Evolutionary conservation across 53 echinoderm and acorn worm genomes (phyloP).

Genomic region (Hippasteria phrygiana): DNA sequence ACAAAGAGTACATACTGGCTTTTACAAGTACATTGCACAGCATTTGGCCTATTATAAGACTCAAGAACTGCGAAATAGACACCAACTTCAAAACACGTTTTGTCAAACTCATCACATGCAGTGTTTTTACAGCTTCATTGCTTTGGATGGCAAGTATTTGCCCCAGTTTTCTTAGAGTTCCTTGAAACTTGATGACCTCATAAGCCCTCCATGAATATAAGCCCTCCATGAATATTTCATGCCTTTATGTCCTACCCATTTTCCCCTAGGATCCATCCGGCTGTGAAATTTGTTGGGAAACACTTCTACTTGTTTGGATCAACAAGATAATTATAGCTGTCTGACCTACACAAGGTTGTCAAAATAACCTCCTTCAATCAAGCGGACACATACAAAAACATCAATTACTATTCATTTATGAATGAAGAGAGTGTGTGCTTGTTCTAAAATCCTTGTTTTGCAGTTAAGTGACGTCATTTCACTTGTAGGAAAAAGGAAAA

Average conservation of each 20-base stretch:
- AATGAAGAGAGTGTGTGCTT: not conserved
- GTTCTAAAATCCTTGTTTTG: not conserved
- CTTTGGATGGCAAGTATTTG: not conserved
- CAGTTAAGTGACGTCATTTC: not conserved
- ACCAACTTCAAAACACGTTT: no score
- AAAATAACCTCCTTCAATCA: not conserved
- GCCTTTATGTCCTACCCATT: not conserved
- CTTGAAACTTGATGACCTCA: constrained; percentile 17
- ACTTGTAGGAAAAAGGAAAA: not conserved
- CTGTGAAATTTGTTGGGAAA: not conserved
- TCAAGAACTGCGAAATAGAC: no score
- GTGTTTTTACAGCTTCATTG: not conserved
- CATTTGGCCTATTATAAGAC: no score
- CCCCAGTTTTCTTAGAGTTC: not conserved
- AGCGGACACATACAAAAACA: not conserved
- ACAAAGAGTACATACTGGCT: no score
- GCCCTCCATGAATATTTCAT: constrained; percentile 3
- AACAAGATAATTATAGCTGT: constrained; percentile 36
- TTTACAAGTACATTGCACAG: no score
- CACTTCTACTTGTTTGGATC: constrained; percentile 13
- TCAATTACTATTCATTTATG: not conserved
- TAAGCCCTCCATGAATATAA: not conserved
- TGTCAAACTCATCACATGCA: no score
- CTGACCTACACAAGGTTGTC: constrained; percentile 3
- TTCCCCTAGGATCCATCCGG: not conserved